These are phyloP conservation scores for Xenops minutus DNA, from an alignment of 2,797 vertebrate genomes.

Conservation along the genomic window DNA sequence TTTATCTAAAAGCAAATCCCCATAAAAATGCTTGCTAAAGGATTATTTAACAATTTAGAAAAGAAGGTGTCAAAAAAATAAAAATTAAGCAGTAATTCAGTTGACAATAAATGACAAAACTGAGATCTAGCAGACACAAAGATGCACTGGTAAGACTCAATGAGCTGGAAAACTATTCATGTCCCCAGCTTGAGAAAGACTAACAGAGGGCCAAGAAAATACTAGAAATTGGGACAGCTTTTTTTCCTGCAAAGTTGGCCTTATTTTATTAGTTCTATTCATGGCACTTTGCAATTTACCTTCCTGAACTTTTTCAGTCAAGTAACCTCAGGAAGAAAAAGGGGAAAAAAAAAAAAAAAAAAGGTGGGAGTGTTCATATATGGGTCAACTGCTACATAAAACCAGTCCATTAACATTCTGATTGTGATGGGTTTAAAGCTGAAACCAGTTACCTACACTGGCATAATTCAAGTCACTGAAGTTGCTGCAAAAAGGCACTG, in stretches of 20 bases:
- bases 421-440: neutral
- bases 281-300: neutral
- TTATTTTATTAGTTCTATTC: neutral
- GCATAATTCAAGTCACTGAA: neutral
- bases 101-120: neutral
- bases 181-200: neutral
- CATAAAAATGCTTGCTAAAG: neutral
- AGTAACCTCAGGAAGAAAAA: neutral
- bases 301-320: neutral
- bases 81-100: neutral
- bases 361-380: rapidly evolving
- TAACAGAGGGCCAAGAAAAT: neutral
- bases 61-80: neutral
- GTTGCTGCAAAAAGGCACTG: neutral
- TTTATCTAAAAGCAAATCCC: neutral
- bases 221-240: neutral
- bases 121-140: neutral
- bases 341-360: neutral
- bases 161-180: neutral
- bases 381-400: neutral
- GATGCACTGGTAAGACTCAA: neutral
- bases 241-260: neutral
- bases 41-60: neutral
- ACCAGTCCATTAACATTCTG: neutral
- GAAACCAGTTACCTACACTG: neutral